Conservation (phyloP, 2,888 invertebrate genomes). For the Pristionchus japonicus region DNA sequence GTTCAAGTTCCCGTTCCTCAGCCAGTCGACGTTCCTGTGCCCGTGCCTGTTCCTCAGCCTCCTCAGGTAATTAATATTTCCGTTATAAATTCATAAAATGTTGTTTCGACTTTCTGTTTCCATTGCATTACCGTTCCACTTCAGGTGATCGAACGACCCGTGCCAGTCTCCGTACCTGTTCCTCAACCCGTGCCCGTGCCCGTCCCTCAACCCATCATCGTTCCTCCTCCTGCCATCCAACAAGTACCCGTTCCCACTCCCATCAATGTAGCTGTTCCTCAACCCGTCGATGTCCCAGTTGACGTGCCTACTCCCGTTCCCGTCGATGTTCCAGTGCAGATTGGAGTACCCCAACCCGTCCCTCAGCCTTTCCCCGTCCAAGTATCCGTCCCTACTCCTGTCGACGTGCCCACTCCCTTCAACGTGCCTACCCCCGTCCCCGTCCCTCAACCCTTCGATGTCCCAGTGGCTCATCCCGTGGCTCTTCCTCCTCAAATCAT, state of each 20-base stretch:
- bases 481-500: slow-evolving; percentile 34
- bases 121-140: no score
- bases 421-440: not conserved
- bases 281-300: slow-evolving; percentile 37
- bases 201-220: slow-evolving; percentile 34
- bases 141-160: slow-evolving; percentile 39
- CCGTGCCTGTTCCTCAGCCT: slow-evolving; percentile 43
- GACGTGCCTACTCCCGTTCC: slow-evolving; percentile 27
- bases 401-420: slow-evolving; percentile 10
- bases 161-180: slow-evolving; percentile 6
- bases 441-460: slow-evolving; percentile 40
- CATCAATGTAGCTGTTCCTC: slow-evolving; percentile 27
- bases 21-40: slow-evolving; percentile 45
- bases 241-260: slow-evolving; percentile 21
- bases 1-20: slow-evolving; percentile 36
- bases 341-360: slow-evolving; percentile 34
- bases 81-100: no score
- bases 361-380: slow-evolving; percentile 32
- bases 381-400: slow-evolving; percentile 38
- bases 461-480: slow-evolving; percentile 26
- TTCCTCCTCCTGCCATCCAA: slow-evolving; percentile 42
- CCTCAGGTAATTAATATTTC: slow-evolving; percentile 16
- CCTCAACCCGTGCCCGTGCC: slow-evolving; percentile 34
- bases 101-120: no score
- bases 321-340: slow-evolving; percentile 24